Conservation (phyloP, 2,888 invertebrate genomes). For the Phyllotreta striolata region DNA sequence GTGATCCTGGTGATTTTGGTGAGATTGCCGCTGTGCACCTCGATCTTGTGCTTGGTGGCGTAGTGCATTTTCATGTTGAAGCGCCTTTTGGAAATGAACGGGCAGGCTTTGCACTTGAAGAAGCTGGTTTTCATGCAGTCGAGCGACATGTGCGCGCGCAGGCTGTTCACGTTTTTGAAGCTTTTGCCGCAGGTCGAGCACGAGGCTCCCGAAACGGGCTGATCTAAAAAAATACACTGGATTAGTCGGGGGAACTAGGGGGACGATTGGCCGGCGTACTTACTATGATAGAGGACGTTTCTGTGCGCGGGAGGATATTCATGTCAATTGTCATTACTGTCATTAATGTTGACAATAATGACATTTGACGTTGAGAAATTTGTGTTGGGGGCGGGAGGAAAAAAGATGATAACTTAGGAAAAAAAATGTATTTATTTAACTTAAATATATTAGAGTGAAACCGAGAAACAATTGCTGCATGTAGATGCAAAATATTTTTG, state of each 20-base stretch:
- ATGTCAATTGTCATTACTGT: no score
- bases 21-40: conserved; percentile 37
- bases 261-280: no score
- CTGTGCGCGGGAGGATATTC: no score
- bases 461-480: no score
- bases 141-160: conserved; percentile 51
- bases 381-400: no score
- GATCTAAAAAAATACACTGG: conserved; percentile 24
- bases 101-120: conserved; percentile 46
- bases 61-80: conserved; percentile 52
- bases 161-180: conserved; percentile 53
- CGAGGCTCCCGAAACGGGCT: conserved; percentile 19
- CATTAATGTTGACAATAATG: no score
- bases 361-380: no score
- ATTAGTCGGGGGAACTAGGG: no score
- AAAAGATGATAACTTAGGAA: no score
- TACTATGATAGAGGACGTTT: no score
- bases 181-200: conserved; percentile 50
- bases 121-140: conserved; percentile 49
- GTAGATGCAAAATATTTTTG: conserved; percentile 13
- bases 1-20: conserved; percentile 15
- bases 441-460: no score
- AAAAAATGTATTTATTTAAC: no score
- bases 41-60: conserved; percentile 46
- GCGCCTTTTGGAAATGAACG: conserved; percentile 48